These are phyloP conservation scores for Corythoichthys intestinalis DNA, from an alignment of 2,113 vertebrate species.

Conservation along the genomic window DNA sequence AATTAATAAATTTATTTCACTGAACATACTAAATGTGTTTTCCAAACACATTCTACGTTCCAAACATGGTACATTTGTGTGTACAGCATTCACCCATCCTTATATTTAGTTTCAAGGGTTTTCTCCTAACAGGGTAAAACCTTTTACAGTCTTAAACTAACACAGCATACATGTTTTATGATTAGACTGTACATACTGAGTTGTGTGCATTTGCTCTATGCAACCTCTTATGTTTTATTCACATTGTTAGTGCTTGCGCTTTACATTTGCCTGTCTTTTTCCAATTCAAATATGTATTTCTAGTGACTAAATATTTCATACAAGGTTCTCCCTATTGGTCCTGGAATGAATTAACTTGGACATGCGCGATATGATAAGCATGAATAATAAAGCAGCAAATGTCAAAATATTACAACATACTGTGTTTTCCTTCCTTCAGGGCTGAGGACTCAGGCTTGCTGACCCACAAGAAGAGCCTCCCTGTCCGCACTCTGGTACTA, in stretches of 20 bases:
- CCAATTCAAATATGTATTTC: constrained; percentile 2
- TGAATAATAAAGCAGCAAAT: not conserved
- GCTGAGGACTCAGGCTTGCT: constrained; percentile 85
- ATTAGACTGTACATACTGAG: not conserved
- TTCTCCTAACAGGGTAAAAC: not conserved
- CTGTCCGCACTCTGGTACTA: constrained; percentile 81
- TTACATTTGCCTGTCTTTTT: constrained; percentile 2
- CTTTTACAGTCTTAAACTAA: not conserved
- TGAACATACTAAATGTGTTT: too few species aligned
- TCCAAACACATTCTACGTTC: not conserved
- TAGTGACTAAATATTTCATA: constrained; percentile 39
- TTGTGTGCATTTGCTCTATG: not conserved
- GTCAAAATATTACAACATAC: not conserved
- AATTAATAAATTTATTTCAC: too few species aligned
- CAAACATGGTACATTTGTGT: not conserved
- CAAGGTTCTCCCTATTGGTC: constrained; percentile 9
- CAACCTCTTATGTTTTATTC: constrained; percentile 2
- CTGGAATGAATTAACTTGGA: constrained; percentile 15
- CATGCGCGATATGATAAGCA: constrained; percentile 6
- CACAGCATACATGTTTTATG: not conserved
- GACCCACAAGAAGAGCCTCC: constrained; percentile 85
- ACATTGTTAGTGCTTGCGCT: not conserved
- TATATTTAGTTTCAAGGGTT: not conserved
- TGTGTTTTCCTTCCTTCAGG: constrained; percentile 62
- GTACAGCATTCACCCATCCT: not conserved